Base-by-base conservation (phyloP, 2,888 invertebrate species). In the Lasioglossum zephyrum region DNA sequence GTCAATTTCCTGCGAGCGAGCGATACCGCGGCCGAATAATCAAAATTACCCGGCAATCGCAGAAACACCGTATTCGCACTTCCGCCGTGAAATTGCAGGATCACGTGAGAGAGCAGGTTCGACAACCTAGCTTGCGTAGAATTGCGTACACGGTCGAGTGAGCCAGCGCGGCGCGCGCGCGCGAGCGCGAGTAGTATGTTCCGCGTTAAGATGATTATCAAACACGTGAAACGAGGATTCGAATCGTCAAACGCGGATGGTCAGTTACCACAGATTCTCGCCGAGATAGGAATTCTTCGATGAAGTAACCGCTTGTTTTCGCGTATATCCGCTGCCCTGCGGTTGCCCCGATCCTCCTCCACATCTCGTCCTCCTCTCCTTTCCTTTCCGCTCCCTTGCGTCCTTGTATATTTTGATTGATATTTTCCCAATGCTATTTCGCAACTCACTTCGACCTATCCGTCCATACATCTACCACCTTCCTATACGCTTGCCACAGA, bases 191-290 rank as follows among this genome's bases (percentile, higher is more conserved):
- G 31, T 22, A 22, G n/a, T 47, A 26, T 84, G 66, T 79, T 81
- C 73, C 49, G 80, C 70, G 41, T 73, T 75, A 73, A 84, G 87
- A 89, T 90, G 85, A 87, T 84, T 91, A 90, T 89, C 89, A 73
- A 83, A 85, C 77, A 79, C 80, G 81, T 53, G 87, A 90, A 87
- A 87, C 84, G 82, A 73, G 76, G 77, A 86, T 87, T 85, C 77
- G 83, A 87, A 88, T 90, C 83, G 78, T 90, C 88, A 79, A 87
- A 88, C 78, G 69, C 57, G 78, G 88, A 87, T 84, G 82, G 83
- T 66, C 77, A 69, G 83, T 83, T 88, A 80, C 73, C 85, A 63
- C 79, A 63, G 78, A 81, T 79, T 80, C 77, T 72, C 76, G 77
- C 63, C 75, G 16, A 72, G 88, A 86, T 84, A 89, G 84, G 78